A percentile compares a stretch with the other conserved stretches of the same genome.
phyloP scores from a whole-genome alignment of 2,888 invertebrate genomes.

The Caenorhabditis sp. region DNA sequence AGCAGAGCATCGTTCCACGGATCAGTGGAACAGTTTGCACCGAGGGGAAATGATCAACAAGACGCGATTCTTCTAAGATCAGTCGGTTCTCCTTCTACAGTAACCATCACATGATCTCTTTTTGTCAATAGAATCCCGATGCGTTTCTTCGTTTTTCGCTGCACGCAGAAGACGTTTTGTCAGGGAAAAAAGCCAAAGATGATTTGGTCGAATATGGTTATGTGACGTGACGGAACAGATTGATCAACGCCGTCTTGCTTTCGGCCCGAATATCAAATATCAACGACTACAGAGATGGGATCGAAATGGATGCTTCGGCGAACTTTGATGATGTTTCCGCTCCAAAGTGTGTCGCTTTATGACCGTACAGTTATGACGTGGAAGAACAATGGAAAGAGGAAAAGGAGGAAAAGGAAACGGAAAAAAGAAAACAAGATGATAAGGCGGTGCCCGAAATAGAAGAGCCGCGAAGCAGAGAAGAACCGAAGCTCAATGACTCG shows the following conservation, averaged over 20 bases:
- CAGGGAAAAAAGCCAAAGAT: background rate
- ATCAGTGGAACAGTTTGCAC: too few species aligned
- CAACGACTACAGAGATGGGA: conserved; percentile 8
- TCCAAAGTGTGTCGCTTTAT: background rate
- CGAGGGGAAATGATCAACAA: too few species aligned
- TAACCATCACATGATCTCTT: too few species aligned
- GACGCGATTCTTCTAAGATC: too few species aligned
- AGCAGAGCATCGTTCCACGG: too few species aligned
- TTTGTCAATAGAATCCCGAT: background rate
- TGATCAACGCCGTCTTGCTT: too few species aligned
- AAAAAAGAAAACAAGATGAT: conserved; percentile 48
- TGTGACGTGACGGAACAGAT: conserved; percentile 46
- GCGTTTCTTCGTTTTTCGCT: background rate
- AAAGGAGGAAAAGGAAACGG: background rate
- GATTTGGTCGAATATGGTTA: conserved; percentile 37
- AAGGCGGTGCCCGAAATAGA: conserved; percentile 48
- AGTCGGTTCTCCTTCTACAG: too few species aligned
- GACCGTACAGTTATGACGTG: conserved; percentile 50
- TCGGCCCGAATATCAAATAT: conserved; percentile 21
- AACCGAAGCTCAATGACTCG: conserved; percentile 58
- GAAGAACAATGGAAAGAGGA: conserved; percentile 15
- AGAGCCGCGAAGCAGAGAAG: conserved; percentile 18
- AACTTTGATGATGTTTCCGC: background rate
- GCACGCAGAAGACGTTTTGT: background rate
- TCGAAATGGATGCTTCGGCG: background rate